These are phyloP conservation scores for Silurus meridionalis DNA, from an alignment of 2,113 vertebrate species.

Conservation along the genomic window DNA sequence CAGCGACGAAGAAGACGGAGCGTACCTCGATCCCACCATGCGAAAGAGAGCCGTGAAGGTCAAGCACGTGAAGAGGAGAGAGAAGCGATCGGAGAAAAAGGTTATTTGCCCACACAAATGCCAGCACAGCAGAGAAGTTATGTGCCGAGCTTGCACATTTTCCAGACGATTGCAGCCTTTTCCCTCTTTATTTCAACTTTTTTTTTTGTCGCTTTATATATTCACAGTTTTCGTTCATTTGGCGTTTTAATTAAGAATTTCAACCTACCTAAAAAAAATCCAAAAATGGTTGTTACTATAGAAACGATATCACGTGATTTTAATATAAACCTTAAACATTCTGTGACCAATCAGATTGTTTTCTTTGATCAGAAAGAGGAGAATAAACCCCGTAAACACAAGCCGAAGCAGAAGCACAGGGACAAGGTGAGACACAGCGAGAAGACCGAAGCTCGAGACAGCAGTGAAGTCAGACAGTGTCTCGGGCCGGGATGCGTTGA, in stretches of 20 bases:
- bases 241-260: too few species aligned
- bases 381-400: constrained; percentile 79
- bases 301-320: not conserved
- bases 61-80: constrained; percentile 91
- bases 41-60: constrained; percentile 91
- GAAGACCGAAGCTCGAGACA: constrained; percentile 73
- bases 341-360: not conserved
- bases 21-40: constrained; percentile 77
- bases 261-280: too few species aligned
- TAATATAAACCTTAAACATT: not conserved
- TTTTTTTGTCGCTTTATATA: too few species aligned
- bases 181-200: too few species aligned
- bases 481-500: constrained; percentile 86
- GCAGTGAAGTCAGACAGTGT: constrained; percentile 77
- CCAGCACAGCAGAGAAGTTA: too few species aligned
- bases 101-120: constrained; percentile 50
- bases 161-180: too few species aligned
- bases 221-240: too few species aligned
- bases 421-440: constrained; percentile 82
- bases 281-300: not conserved
- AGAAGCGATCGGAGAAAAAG: constrained; percentile 93
- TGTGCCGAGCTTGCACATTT: too few species aligned
- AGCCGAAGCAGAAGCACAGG: constrained; percentile 88
- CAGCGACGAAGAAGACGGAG: constrained; percentile 84
- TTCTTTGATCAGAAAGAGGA: constrained; percentile 77